Percentiles rank a stretch among this genome's conserved stretches.
Conservation (phyloP, 2,888 invertebrate species). For the Thereva nobilitata region DNA sequence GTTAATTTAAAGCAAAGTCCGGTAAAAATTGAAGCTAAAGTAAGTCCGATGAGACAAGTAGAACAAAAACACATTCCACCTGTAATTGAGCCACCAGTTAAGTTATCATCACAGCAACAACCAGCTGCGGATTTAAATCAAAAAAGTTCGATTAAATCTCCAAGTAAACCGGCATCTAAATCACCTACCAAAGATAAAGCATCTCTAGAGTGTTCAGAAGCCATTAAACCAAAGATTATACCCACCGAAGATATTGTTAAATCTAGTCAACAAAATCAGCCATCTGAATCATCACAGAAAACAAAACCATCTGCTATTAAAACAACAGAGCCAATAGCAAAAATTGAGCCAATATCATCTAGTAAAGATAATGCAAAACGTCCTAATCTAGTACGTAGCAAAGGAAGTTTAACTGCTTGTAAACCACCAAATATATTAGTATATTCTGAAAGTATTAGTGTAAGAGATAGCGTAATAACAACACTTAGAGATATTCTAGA, state of each 20-base stretch:
- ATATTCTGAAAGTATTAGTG: slow-evolving; percentile 76
- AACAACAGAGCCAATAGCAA: neutral
- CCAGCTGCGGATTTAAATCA: slow-evolving; percentile 20
- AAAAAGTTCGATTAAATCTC: slow-evolving; percentile 20
- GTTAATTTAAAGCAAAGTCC: slow-evolving; percentile 42
- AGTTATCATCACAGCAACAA: slow-evolving; percentile 42
- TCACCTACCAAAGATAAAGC: slow-evolving; percentile 41
- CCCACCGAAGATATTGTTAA: slow-evolving; percentile 17
- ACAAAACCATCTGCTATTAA: neutral
- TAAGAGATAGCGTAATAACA: slow-evolving; percentile 73
- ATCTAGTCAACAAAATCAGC: slow-evolving; percentile 18
- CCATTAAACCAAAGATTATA: slow-evolving; percentile 17
- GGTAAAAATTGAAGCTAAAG: slow-evolving; percentile 44
- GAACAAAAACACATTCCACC: slow-evolving; percentile 18
- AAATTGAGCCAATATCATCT: slow-evolving; percentile 40
- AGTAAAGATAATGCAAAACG: slow-evolving; percentile 46
- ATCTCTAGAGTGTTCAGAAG: slow-evolving; percentile 37
- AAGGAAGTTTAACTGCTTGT: slow-evolving; percentile 54
- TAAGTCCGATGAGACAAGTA: slow-evolving; percentile 43
- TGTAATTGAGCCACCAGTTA: slow-evolving; percentile 28
- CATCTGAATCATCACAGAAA: neutral
- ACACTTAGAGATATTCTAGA: slow-evolving; percentile 72
- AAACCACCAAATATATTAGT: slow-evolving; percentile 83
- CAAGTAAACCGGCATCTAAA: slow-evolving; percentile 9
- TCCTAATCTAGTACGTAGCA: slow-evolving; percentile 52